phyloP scores from a whole-genome alignment of 2,797 vertebrate genomes.

The Pseudotriccus pelzelni region DNA sequence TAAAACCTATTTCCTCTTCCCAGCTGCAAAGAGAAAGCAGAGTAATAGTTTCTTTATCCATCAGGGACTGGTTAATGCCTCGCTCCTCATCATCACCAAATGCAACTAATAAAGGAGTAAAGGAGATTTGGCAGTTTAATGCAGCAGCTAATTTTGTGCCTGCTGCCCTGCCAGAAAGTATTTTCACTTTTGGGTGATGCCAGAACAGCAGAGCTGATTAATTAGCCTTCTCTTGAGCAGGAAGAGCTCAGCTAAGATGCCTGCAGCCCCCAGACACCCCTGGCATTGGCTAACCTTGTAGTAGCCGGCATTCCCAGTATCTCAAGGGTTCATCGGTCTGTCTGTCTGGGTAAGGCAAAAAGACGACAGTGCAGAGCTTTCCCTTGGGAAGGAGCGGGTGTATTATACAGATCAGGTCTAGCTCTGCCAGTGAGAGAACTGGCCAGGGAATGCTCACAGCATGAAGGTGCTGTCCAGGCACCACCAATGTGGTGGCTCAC shows the following conservation, averaged over 20 bases:
- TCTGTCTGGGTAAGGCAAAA: background rate
- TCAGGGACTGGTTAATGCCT: slow-evolving; percentile 60
- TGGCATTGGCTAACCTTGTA: background rate
- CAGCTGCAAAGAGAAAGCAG: slow-evolving; percentile 52
- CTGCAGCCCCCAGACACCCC: slow-evolving; percentile 15
- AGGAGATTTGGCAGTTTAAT: slow-evolving; percentile 73
- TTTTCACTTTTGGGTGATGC: slow-evolving; percentile 69
- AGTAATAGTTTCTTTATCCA: slow-evolving; percentile 63
- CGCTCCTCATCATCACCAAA: slow-evolving; percentile 67
- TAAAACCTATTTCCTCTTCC: slow-evolving; percentile 63
- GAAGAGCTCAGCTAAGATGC: slow-evolving; percentile 25
- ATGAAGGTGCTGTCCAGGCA: background rate
- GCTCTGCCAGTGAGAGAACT: background rate
- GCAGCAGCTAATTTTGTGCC: slow-evolving; percentile 67
- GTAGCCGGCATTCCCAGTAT: background rate
- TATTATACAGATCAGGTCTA: background rate
- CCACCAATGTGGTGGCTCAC: accelerated
- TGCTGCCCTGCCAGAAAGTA: slow-evolving; percentile 67
- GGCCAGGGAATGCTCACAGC: background rate
- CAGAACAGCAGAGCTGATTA: slow-evolving; percentile 64
- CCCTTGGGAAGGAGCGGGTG: background rate
- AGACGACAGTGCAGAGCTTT: background rate
- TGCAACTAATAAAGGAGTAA: slow-evolving; percentile 69
- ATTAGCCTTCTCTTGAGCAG: slow-evolving; percentile 46
- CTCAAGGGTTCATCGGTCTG: background rate